These are phyloP conservation scores for Ectropis crepuscularia DNA, from an alignment of 2,888 invertebrate genomes.

Conservation along the genomic window DNA sequence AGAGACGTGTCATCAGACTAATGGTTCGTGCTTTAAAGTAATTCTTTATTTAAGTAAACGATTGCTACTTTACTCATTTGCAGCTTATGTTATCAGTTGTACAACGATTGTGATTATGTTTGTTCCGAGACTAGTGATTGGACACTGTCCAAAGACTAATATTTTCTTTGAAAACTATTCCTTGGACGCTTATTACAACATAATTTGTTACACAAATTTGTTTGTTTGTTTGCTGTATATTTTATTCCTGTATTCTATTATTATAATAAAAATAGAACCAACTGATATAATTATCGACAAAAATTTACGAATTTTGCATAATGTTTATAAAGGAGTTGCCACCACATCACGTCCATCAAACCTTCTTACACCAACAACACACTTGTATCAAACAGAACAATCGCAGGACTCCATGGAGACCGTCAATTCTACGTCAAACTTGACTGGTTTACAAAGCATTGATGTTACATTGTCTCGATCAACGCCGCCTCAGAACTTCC, in stretches of 20 bases:
- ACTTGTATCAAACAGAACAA: slow-evolving; percentile 3
- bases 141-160: slow-evolving; percentile 7
- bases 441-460: neutral
- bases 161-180: slow-evolving; percentile 9
- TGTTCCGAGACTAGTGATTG: no score
- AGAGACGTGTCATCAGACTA: no score
- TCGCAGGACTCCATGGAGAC: neutral
- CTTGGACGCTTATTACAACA: slow-evolving; percentile 9
- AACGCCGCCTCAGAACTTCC: slow-evolving; percentile 2
- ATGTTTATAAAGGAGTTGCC: slow-evolving; percentile 10
- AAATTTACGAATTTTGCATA: slow-evolving; percentile 9
- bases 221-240: slow-evolving; percentile 10
- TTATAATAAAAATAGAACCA: slow-evolving; percentile 4
- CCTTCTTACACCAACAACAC: neutral
- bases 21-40: no score
- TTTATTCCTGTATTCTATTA: slow-evolving; percentile 8
- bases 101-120: no score
- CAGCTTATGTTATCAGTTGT: no score
- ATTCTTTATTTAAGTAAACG: no score
- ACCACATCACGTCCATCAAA: slow-evolving; percentile 5
- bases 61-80: no score
- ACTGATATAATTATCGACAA: slow-evolving; percentile 1
- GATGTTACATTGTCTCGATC: neutral
- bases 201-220: slow-evolving; percentile 4
- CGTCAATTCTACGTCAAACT: slow-evolving; percentile 3